phyloP scores from a whole-genome alignment of 2,888 invertebrate species.

The Gerris lacustris region DNA sequence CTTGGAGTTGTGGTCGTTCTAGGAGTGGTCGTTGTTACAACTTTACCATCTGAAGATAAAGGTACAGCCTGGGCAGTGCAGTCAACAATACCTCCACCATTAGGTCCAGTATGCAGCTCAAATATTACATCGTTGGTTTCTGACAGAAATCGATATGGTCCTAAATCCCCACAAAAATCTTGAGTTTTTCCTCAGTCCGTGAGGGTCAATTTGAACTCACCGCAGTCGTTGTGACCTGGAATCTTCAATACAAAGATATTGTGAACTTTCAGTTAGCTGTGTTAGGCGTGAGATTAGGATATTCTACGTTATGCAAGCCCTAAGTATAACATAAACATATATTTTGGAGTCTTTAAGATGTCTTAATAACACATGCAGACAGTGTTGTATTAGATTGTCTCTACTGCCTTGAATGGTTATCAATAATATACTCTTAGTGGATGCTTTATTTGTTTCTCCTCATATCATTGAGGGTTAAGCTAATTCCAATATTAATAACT shows the following conservation, averaged over 20 bases:
- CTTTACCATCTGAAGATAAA: neutral
- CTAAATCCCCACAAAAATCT: slow-evolving; percentile 4
- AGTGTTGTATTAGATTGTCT: no score
- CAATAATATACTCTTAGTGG: no score
- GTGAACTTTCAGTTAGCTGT: no score
- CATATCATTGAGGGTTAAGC: no score
- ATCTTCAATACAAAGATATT: neutral
- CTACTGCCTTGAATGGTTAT: no score
- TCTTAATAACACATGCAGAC: no score
- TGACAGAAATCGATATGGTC: neutral
- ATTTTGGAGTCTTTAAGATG: no score
- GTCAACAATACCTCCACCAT: slow-evolving; percentile 3
- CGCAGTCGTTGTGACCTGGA: neutral
- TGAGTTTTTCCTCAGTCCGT: neutral
- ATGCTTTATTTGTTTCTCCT: no score
- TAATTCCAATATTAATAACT: no score
- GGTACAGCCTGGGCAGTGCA: slow-evolving; percentile 4
- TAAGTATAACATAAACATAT: no score
- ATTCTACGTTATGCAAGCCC: no score
- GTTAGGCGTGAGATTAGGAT: no score
- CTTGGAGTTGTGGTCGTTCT: neutral
- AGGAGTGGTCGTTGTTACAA: neutral
- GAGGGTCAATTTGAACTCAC: neutral
- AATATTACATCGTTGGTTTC: neutral
- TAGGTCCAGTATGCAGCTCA: neutral